Conservation (phyloP, 1,140 invertebrate genomes). For the Drosophila insularis region DNA sequence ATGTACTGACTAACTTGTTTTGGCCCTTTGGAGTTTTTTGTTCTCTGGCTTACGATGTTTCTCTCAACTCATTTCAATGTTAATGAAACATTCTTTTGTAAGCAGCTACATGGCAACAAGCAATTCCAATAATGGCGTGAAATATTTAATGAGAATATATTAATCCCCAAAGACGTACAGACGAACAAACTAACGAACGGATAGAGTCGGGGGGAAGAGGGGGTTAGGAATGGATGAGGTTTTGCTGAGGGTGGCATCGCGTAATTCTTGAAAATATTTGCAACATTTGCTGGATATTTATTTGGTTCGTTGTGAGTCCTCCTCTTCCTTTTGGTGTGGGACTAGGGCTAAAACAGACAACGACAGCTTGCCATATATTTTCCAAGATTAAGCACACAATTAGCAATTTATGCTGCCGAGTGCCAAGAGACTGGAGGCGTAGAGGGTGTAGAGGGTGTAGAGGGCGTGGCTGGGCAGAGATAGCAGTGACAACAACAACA, state of each 20-base stretch:
- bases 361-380: slow-evolving; percentile 65
- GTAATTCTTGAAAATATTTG: slow-evolving; percentile 52
- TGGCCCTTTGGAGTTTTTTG: background rate
- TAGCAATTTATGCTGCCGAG: slow-evolving; percentile 60
- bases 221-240: background rate
- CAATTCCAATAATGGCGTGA: slow-evolving; percentile 79
- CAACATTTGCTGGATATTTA: slow-evolving; percentile 54
- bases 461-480: slow-evolving; percentile 55
- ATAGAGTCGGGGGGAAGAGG: background rate
- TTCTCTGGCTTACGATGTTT: background rate
- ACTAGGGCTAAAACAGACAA: slow-evolving; percentile 40
- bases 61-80: slow-evolving; percentile 10
- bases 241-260: slow-evolving; percentile 6
- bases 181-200: background rate
- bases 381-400: slow-evolving; percentile 79
- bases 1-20: background rate
- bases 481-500: slow-evolving; percentile 40
- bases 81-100: slow-evolving; percentile 9
- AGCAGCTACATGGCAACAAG: slow-evolving; percentile 22
- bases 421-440: too few species aligned
- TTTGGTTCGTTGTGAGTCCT: slow-evolving; percentile 9
- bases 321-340: background rate
- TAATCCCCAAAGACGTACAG: slow-evolving; percentile 58
- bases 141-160: slow-evolving; percentile 81
- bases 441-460: background rate